Conservation (phyloP, 2,797 vertebrate species). For the Clarias pachynema region DNA sequence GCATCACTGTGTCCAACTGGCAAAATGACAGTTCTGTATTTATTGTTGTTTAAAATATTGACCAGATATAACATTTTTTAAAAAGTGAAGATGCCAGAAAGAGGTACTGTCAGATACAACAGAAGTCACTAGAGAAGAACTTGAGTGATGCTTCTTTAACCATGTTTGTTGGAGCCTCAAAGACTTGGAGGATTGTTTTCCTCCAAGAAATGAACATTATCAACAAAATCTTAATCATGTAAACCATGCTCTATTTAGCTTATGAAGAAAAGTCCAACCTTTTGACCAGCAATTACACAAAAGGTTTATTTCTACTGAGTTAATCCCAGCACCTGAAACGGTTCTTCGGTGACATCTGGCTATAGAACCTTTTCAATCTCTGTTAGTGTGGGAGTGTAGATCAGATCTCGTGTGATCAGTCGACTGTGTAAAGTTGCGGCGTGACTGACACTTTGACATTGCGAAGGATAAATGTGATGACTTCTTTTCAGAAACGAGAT, state of each 20-base stretch:
- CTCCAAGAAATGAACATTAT: not conserved
- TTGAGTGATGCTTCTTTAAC: not conserved
- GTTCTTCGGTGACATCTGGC: not conserved
- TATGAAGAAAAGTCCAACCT: not conserved
- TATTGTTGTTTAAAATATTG: not conserved
- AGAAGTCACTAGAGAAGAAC: too few relatives aligned
- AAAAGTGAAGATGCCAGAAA: not conserved
- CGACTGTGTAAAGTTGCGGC: not conserved
- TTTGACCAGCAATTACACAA: not conserved
- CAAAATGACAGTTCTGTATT: not conserved
- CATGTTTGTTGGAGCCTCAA: not conserved
- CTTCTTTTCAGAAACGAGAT: not conserved
- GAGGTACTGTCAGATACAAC: not conserved
- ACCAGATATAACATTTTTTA: not conserved
- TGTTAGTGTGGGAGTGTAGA: not conserved
- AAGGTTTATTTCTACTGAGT: not conserved
- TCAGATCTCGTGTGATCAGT: not conserved
- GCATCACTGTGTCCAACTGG: slow-evolving; percentile 3
- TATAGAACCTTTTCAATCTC: not conserved
- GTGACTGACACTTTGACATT: not conserved
- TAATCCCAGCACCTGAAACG: not conserved
- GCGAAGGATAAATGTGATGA: not conserved
- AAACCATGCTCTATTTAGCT: not conserved
- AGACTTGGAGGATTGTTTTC: not conserved
- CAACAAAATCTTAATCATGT: not conserved